Evolutionary conservation across 2,113 vertebrate genomes (phyloP).

Genomic region (Turdus rufiventris): DNA sequence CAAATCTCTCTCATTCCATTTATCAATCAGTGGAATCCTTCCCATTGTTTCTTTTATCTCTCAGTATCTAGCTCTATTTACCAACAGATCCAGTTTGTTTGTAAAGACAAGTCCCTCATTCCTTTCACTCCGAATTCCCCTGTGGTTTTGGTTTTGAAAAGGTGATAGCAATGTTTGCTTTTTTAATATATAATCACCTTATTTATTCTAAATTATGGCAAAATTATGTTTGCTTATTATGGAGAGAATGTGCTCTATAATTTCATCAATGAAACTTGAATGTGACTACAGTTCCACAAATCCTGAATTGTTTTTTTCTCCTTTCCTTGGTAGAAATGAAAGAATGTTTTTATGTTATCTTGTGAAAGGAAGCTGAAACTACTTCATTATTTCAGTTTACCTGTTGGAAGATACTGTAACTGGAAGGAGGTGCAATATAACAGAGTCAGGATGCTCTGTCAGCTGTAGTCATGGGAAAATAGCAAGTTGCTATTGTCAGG

Average conservation of each 20-base stretch:
- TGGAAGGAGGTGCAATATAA: neutral
- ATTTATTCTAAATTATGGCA: neutral
- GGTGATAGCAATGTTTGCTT: neutral
- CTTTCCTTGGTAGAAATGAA: neutral
- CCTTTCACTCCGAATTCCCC: neutral
- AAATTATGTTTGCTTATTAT: neutral
- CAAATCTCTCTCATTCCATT: neutral
- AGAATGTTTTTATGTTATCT: neutral
- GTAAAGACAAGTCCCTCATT: neutral
- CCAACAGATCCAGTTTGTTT: neutral
- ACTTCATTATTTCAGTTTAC: neutral
- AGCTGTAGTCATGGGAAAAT: neutral
- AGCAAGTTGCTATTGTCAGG: neutral
- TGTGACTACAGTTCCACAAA: neutral
- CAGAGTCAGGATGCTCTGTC: neutral
- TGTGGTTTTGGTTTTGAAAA: neutral
- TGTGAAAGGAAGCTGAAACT: neutral
- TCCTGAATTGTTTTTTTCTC: neutral
- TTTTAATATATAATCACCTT: neutral
- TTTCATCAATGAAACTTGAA: neutral
- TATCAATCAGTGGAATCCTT: neutral
- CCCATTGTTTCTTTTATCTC: neutral
- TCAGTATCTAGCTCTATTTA: neutral
- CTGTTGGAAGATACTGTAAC: neutral
- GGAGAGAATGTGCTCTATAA: neutral